Evolutionary conservation across 1,140 invertebrate genomes (phyloP).

Genomic region (Ooceraea biroi): DNA sequence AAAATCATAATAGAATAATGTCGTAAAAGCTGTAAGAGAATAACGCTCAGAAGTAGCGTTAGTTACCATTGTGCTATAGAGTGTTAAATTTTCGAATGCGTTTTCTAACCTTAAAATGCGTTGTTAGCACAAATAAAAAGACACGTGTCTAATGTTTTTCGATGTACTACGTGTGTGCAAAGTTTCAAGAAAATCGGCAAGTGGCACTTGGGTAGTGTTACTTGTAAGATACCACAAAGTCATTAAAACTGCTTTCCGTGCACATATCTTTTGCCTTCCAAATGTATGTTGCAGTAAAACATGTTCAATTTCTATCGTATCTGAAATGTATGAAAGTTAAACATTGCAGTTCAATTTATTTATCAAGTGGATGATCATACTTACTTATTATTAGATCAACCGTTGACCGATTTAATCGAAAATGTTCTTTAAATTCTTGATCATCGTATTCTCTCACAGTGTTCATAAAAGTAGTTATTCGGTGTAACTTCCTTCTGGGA

Average conservation of each 20-base stretch:
- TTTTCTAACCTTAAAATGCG: too few relatives aligned
- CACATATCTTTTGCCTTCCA: not conserved
- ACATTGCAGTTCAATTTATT: too few relatives aligned
- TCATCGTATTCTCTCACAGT: not conserved
- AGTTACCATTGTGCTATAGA: too few relatives aligned
- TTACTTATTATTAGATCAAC: constrained; percentile 11
- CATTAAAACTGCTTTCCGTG: constrained; percentile 5
- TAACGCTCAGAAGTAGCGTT: too few relatives aligned
- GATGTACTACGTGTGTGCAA: too few relatives aligned
- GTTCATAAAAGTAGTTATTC: not conserved
- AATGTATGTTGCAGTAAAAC: not conserved
- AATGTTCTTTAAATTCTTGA: constrained; percentile 2
- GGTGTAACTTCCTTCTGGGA: not conserved
- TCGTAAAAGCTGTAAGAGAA: too few relatives aligned
- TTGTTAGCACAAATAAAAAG: too few relatives aligned
- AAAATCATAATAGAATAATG: too few relatives aligned
- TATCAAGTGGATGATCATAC: constrained; percentile 11
- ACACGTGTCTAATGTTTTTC: too few relatives aligned
- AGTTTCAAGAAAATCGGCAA: too few relatives aligned
- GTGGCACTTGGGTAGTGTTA: too few relatives aligned
- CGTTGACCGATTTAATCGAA: constrained; percentile 7
- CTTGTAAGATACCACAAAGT: constrained; percentile 5
- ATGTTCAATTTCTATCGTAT: not conserved
- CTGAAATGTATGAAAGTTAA: constrained; percentile 6
- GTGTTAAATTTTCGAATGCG: too few relatives aligned